Evolutionary conservation across 2,113 vertebrate genomes (phyloP), one percentile per base, ranked within the genome.

Genomic region (Caretta caretta): DNA sequence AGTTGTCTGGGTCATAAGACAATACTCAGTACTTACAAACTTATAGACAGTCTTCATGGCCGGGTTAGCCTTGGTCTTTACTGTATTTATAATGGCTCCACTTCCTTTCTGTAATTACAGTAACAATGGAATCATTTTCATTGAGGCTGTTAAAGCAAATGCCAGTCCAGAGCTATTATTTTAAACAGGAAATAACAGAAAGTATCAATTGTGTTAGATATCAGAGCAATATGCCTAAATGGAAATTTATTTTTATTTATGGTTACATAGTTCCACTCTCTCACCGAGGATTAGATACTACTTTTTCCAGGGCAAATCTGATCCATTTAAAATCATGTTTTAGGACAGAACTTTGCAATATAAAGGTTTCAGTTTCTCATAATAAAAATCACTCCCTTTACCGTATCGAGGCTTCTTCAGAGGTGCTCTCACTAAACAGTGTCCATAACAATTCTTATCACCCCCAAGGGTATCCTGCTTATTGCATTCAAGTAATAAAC

Each of bases 41-140:
- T 99, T 99, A 98, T 99, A 99, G 96, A 99, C 99, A 1, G 99
- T 99, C 98, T 99, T 99, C 99, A 99, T 99, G 79, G 99, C 99
- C 1, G 99, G 99, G 94, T 99, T 99, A 20, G 99, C 99, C 97
- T 99, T 99, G 10, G 99, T 99, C 98, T 99, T 99, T 93, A 99
- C 98, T 2, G 99, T 99, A 95, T 99, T 99, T 95, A 99, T 98
- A 97, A 99, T 99, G 78, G 99, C 99, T n/a, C 99, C 99, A 14
- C 99, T 99, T 93, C 99, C 99, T 98, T 99, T 99, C 99, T 99
- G 80, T 96, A 97, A 98, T 94, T 96, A 95, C 19, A 96, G 90
- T 5, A 94, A 96, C 92, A 95, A 96, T 95, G 79, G 86, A 98
- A 97, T 35, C 62, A 93, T 84, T 42, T 75, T 91, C 79, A 95